Evolutionary conservation across 2,113 vertebrate genomes (phyloP), one percentile per base, ranked within the genome.

Genomic region (Xiphophorus hellerii): DNA sequence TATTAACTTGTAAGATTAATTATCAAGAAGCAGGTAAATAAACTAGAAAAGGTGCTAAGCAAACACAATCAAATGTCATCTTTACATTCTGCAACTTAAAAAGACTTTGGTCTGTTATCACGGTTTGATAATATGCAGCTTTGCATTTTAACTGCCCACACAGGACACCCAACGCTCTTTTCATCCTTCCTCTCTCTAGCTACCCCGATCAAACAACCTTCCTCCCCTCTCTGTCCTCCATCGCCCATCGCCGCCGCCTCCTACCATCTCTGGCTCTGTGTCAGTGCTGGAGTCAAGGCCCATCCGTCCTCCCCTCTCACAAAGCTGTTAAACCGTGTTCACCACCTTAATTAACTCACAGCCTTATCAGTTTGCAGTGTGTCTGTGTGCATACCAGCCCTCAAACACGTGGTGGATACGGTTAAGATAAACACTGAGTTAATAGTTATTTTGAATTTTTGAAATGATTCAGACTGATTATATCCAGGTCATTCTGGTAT

Each of bases 321-420:
- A 84, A 88, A 92, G 90, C 77, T 88, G 90, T 91, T 92, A 91
- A 86, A 90, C 87, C 84, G 81, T 86, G 91, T 88, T 93, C 82
- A 39, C 86, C 87, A 82, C 86, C 79, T 92, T 94, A 94, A 95
- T 95, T 94, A 94, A 93, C 91, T 92, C 90, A 91, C 76, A n/a
- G 79, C 78, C 90, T 95, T 94, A 94, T 94, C 93, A 62, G 82
- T 71, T 80, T 73, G 65, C 64, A 62, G 35, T 33, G 66, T 66
- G 69, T 62, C 62, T 62, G 33, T 3, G n/a, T 77, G 78, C 72
- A 81, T 73, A 72, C 65, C 61, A 5, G 66, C 28, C 51, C 65
- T 78, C 74, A 33, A 48, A 75, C 30, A 30, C 69, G 75, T 29
- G 58, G 30, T 62, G 44, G 69, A 62, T 44, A 68, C 58, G 76